These are phyloP conservation scores for Ctenopoma multispine DNA, from an alignment of 2,797 vertebrate species.

Conservation along the genomic window DNA sequence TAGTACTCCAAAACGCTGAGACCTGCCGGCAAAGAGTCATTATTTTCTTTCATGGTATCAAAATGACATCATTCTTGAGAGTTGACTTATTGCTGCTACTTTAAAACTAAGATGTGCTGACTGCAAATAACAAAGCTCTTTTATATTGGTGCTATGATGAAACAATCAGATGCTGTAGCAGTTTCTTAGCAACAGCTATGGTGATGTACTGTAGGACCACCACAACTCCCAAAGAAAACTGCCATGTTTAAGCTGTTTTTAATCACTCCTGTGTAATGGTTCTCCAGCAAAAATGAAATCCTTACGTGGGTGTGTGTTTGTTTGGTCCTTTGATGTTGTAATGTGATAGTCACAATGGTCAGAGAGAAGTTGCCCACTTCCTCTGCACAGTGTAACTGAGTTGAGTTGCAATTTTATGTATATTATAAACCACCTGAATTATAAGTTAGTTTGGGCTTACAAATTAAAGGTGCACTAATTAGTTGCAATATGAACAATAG, in stretches of 20 bases:
- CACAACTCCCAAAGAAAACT: constrained; percentile 36
- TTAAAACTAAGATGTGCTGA: constrained; percentile 33
- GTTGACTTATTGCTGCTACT: constrained; percentile 3
- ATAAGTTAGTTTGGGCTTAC: too few species aligned
- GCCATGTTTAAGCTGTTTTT: constrained; percentile 48
- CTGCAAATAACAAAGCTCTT: constrained; percentile 34
- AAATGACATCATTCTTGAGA: not conserved
- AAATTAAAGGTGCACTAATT: too few species aligned
- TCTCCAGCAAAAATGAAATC: constrained; percentile 43
- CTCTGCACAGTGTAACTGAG: not conserved
- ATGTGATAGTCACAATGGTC: constrained; percentile 14
- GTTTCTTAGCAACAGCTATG: constrained; percentile 66
- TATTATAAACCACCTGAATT: too few species aligned
- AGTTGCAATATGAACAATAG: too few species aligned
- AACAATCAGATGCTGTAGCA: constrained; percentile 42
- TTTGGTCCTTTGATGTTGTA: constrained; percentile 28
- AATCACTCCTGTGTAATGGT: constrained; percentile 49
- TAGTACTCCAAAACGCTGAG: too few species aligned
- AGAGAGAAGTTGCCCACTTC: constrained; percentile 9
- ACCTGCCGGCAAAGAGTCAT: not conserved
- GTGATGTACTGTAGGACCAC: constrained; percentile 30
- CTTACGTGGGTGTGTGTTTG: constrained; percentile 37
- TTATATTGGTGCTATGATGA: constrained; percentile 45
- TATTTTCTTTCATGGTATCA: constrained; percentile 3
- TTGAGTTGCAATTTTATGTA: not conserved